Evolutionary conservation across 2,797 vertebrate species (phyloP), one percentile per base, ranked within the genome.

Genomic region (Pangasius larnaudii): DNA sequence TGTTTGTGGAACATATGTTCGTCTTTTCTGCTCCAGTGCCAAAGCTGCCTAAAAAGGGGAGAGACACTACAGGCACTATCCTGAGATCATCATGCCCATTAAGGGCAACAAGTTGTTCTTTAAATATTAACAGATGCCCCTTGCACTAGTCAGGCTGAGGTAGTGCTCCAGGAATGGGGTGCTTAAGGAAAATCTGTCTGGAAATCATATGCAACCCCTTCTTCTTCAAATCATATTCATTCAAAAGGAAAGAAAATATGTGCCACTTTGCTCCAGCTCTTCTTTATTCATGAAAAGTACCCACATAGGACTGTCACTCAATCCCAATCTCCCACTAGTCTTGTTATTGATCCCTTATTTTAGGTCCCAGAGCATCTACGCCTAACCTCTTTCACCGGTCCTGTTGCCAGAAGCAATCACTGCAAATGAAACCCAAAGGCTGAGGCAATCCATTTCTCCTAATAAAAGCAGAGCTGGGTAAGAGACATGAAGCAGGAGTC

Each of bases 241-340:
- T 94, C 90, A 95, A 91, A 87, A 93, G 59, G 89, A 88, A 72
- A 87, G 58, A 88, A 89, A 92, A 91, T 90, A 87, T 86, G 53
- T 91, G 90, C 92, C 90, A 86, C 75, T 88, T 93, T 92, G 91
- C 92, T 59, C 27, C 67, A 30, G 90, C 94, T 95, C 56, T 86
- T 95, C 92, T 94, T 95, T 95, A 96, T 95, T 94, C 93, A 96
- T 95, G 84, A 69, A 94, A 86, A 88, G 92, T 91, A 91, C 85
- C 88, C 78, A 90, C 92, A 86, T 88, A 89, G 91, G 92, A 93
- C 93, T 88, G 74, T 89, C 91, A 90, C 82, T 92, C 90, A 89
- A 46, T 75, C 67, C 79, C 82, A 18, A 36, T 91, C 91, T 89
- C 80, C 91, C 67, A 92, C 83, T 93, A 90, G 78, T 19, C 42